Conservation (phyloP, 2,888 invertebrate genomes). For the Dinocampus coccinellae region DNA sequence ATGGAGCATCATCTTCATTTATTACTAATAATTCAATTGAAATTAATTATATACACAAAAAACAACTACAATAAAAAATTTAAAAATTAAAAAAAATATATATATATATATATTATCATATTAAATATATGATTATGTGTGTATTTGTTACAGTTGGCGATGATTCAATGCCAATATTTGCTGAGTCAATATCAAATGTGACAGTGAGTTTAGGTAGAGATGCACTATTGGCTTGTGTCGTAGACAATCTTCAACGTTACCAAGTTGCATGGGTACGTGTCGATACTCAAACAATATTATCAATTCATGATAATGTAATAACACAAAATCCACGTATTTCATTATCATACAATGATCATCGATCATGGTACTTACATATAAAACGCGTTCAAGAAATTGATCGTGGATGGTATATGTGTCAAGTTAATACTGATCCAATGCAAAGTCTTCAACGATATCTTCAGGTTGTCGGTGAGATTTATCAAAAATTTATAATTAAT, state of each 20-base stretch:
- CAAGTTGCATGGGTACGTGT: slow-evolving; percentile 96
- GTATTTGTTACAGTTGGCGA: slow-evolving; percentile 68
- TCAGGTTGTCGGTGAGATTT: slow-evolving; percentile 88
- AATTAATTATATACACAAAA: too few relatives aligned
- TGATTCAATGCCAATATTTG: slow-evolving; percentile 83
- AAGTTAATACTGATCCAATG: slow-evolving; percentile 96
- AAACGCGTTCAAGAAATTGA: slow-evolving; percentile 89
- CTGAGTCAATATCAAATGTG: slow-evolving; percentile 90
- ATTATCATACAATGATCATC: slow-evolving; percentile 88
- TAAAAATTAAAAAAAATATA: neutral
- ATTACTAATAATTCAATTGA: too few relatives aligned
- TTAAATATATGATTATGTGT: neutral
- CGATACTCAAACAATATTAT: slow-evolving; percentile 91
- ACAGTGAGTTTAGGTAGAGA: slow-evolving; percentile 90
- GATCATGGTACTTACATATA: slow-evolving; percentile 92
- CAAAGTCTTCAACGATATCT: slow-evolving; percentile 89
- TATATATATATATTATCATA: neutral
- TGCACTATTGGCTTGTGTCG: slow-evolving; percentile 88
- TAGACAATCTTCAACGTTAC: slow-evolving; percentile 87
- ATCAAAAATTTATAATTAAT: neutral
- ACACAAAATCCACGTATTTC: slow-evolving; percentile 91
- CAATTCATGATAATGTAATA: slow-evolving; percentile 92
- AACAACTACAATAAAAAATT: neutral
- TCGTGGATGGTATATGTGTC: slow-evolving; percentile 94
- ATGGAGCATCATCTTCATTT: neutral